Evolutionary conservation across 2,888 invertebrate genomes (phyloP).

Genomic region (Amblyteles armatorius): DNA sequence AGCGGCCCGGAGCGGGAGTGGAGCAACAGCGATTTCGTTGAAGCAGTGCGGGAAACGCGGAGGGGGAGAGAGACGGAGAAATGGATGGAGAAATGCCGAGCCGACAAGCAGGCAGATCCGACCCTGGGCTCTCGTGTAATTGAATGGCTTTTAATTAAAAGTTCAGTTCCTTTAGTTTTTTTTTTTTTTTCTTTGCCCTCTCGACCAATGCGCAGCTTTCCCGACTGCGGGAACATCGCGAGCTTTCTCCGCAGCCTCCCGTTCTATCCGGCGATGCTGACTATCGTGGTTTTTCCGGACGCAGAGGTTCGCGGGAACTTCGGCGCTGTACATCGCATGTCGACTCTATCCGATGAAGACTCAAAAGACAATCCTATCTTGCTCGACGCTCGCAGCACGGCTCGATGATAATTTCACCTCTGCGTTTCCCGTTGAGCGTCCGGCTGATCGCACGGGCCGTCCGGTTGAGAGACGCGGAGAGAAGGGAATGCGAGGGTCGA

Average conservation of each 20-base stretch:
- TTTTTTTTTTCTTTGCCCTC: slow-evolving; percentile 21
- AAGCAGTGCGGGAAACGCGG: slow-evolving; percentile 46
- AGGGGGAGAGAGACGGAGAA: slow-evolving; percentile 27
- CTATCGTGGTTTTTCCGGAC: slow-evolving; percentile 36
- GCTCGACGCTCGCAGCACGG: slow-evolving; percentile 22
- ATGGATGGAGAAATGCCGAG: slow-evolving; percentile 63
- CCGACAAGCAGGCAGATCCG: slow-evolving; percentile 64
- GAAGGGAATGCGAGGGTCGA: background rate
- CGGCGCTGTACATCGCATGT: slow-evolving; percentile 63
- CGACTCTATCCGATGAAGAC: slow-evolving; percentile 71
- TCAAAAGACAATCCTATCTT: slow-evolving; percentile 70
- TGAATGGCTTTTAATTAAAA: slow-evolving; percentile 80
- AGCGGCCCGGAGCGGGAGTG: slow-evolving; percentile 49
- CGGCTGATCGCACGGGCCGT: slow-evolving; percentile 4
- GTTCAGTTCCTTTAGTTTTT: slow-evolving; percentile 71
- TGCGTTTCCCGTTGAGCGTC: background rate
- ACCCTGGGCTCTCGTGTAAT: slow-evolving; percentile 72
- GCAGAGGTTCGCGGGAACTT: slow-evolving; percentile 43
- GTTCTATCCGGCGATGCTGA: slow-evolving; percentile 39
- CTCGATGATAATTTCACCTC: background rate
- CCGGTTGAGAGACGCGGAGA: slow-evolving; percentile 18
- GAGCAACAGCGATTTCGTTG: slow-evolving; percentile 60
- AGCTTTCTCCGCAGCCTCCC: slow-evolving; percentile 32
- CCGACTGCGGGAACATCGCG: slow-evolving; percentile 21
- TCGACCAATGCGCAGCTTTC: slow-evolving; percentile 26